phyloP scores from a whole-genome alignment of 2,113 vertebrate species.

The Sylvilagus bachmani region DNA sequence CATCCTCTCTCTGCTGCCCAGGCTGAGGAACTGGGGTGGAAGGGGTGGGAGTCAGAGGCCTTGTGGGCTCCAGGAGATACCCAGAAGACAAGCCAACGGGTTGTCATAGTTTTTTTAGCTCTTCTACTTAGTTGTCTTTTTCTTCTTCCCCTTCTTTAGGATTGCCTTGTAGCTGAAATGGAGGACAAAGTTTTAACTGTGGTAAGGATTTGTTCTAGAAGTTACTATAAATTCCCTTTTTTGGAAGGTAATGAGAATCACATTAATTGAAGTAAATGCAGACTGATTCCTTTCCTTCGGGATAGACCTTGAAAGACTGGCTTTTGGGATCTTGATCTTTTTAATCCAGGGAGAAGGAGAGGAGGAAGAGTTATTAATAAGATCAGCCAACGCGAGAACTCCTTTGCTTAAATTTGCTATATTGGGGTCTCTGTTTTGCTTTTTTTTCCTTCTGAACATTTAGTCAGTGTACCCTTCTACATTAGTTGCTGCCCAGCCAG shows the following conservation, averaged over 20 bases:
- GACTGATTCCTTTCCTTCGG: background rate
- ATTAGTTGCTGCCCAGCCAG: background rate
- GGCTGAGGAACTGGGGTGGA: too few species aligned
- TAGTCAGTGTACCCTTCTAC: background rate
- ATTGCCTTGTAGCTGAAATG: conserved; percentile 96
- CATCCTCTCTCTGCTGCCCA: accelerated
- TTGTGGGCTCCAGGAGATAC: background rate
- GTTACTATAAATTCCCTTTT: background rate
- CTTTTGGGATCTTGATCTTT: background rate
- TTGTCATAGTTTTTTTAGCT: background rate
- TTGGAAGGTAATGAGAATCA: background rate
- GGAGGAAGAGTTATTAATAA: background rate
- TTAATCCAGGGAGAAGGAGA: background rate
- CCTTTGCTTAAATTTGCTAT: background rate
- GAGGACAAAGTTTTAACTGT: conserved; percentile 98
- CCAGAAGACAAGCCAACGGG: background rate
- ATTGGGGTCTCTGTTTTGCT: background rate
- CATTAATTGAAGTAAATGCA: background rate
- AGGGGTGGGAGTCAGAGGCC: accelerated
- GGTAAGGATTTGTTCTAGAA: conserved; percentile 90
- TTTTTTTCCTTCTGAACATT: background rate
- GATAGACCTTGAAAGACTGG: conserved; percentile 32
- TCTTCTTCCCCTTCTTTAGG: conserved; percentile 88
- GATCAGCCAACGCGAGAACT: background rate
- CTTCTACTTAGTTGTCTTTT: background rate